Conservation (phyloP, 2,113 vertebrate genomes). For the Brevimyrus niger region DNA sequence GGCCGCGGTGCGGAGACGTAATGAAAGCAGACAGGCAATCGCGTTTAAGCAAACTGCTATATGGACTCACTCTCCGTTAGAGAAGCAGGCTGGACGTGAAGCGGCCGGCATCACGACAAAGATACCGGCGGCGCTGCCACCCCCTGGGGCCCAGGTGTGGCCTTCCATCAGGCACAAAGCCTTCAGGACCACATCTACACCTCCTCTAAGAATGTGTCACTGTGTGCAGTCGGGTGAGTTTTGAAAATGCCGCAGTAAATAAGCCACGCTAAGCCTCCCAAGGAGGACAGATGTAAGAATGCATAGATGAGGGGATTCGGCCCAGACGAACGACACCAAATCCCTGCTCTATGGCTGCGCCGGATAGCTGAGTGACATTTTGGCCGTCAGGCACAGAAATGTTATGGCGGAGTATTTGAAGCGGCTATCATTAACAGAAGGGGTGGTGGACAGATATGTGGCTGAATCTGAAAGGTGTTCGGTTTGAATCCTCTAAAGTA, state of each 20-base stretch:
- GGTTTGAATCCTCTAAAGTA: neutral
- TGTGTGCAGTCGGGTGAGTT: neutral
- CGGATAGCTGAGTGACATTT: neutral
- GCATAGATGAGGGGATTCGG: neutral
- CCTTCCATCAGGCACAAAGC: neutral
- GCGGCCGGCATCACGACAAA: slow-evolving; percentile 35
- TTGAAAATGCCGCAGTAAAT: neutral
- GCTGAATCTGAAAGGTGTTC: neutral
- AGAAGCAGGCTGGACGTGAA: slow-evolving; percentile 34
- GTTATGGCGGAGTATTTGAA: neutral
- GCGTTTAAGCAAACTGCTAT: slow-evolving; percentile 32
- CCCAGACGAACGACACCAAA: neutral
- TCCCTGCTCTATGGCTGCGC: neutral
- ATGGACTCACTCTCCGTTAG: slow-evolving; percentile 33
- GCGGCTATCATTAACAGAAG: neutral
- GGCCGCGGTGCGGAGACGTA: slow-evolving; percentile 40
- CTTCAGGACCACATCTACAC: neutral
- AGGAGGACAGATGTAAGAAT: neutral
- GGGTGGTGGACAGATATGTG: neutral
- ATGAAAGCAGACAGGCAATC: slow-evolving; percentile 52
- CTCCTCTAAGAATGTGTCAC: neutral
- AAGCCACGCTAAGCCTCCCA: neutral
- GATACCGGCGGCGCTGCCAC: slow-evolving; percentile 22
- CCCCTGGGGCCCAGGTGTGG: neutral
- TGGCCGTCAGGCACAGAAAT: neutral